These are phyloP conservation scores for Aphidius colemani DNA, from an alignment of 2,888 invertebrate species.

Conservation along the genomic window DNA sequence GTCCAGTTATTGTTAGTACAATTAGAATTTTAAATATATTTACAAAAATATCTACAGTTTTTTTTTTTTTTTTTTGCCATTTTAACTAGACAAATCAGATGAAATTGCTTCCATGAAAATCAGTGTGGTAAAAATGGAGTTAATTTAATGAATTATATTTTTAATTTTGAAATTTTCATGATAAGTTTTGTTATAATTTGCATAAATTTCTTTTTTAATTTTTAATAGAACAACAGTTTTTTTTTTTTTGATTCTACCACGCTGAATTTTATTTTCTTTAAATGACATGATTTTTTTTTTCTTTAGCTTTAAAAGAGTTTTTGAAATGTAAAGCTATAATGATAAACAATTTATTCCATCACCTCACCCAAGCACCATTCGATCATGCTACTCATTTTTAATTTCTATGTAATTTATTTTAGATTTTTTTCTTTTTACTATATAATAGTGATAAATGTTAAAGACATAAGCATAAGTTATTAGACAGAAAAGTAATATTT, in stretches of 20 bases:
- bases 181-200: neutral
- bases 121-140: conserved; percentile 44
- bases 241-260: neutral
- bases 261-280: conserved; percentile 8
- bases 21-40: conserved; percentile 46
- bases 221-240: too few species aligned
- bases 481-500: conserved; percentile 3
- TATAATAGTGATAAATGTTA: conserved; percentile 15
- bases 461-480: neutral
- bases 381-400: conserved; percentile 44
- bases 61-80: conserved; percentile 42
- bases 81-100: conserved; percentile 33
- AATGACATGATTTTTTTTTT: neutral
- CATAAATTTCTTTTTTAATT: neutral
- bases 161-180: conserved; percentile 4
- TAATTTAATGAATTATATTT: conserved; percentile 9
- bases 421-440: neutral
- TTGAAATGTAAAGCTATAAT: conserved; percentile 30
- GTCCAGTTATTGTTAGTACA: conserved; percentile 62
- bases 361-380: conserved; percentile 43
- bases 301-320: conserved; percentile 11
- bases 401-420: conserved; percentile 20
- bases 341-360: conserved; percentile 34
- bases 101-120: conserved; percentile 35
- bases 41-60: conserved; percentile 18